Conservation (phyloP, 2,888 invertebrate genomes). For the Drosophila parthenogenetica region DNA sequence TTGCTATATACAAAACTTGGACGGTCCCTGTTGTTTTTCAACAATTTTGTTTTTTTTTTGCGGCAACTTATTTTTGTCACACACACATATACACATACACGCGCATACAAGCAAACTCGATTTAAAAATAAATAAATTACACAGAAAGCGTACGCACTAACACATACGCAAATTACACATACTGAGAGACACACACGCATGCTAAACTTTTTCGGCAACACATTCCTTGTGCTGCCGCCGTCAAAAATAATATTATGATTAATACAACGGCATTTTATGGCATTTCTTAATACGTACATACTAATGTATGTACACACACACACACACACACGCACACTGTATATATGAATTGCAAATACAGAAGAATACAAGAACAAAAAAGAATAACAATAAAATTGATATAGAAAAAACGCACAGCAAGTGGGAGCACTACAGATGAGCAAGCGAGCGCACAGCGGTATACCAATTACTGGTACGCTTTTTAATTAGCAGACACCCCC, state of each 20-base stretch:
- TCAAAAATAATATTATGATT: conserved; percentile 77
- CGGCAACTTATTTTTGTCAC: conserved; percentile 74
- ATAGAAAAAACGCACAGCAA: conserved; percentile 52
- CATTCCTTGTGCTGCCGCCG: conserved; percentile 54
- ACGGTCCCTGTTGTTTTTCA: conserved; percentile 61
- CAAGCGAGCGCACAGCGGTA: conserved; percentile 64
- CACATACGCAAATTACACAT: conserved; percentile 30
- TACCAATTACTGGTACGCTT: conserved; percentile 77
- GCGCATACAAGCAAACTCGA: conserved; percentile 54
- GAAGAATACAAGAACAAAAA: conserved; percentile 21
- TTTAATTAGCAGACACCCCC: conserved; percentile 68
- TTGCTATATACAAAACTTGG: conserved; percentile 58
- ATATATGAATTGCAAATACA: conserved; percentile 2
- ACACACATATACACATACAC: conserved; percentile 41
- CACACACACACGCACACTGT: no score
- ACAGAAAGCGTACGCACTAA: conserved; percentile 53
- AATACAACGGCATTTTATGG: conserved; percentile 74
- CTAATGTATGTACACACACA: neutral
- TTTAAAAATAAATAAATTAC: conserved; percentile 81
- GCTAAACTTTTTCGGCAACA: conserved; percentile 53
- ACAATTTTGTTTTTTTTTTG: conserved; percentile 71
- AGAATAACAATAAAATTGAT: conserved; percentile 40
- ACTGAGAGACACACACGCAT: conserved; percentile 43
- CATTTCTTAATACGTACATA: conserved; percentile 50
- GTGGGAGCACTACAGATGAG: conserved; percentile 50